Evolutionary conservation across 2,888 invertebrate genomes (phyloP).

Genomic region (Lampropteryx suffumata): DNA sequence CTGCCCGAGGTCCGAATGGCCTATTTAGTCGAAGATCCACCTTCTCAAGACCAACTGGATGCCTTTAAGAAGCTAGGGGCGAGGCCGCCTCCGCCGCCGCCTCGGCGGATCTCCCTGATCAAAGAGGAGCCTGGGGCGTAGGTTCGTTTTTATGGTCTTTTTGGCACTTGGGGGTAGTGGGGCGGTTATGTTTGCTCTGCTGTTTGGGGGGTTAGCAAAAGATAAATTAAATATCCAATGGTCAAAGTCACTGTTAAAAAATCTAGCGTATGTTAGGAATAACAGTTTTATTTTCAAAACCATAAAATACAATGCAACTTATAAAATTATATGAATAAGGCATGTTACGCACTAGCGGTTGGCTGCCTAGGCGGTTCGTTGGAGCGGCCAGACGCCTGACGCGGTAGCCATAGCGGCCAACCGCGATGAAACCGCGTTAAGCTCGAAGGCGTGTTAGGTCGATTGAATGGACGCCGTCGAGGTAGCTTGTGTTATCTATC

Average conservation of each 20-base stretch:
- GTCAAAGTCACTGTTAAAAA: no score
- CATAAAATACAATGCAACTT: no score
- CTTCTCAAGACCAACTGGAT: slow-evolving; percentile 13
- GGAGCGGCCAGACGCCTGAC: no score
- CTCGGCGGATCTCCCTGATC: slow-evolving; percentile 61
- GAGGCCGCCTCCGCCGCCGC: slow-evolving; percentile 69
- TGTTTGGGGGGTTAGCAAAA: not conserved
- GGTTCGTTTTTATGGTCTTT: slow-evolving; percentile 55
- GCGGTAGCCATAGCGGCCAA: no score
- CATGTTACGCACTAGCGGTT: no score
- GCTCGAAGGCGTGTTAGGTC: slow-evolving; percentile 7
- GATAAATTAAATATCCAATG: not conserved
- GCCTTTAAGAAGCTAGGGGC: slow-evolving; percentile 33
- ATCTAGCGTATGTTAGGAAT: no score
- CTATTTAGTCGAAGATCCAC: slow-evolving; percentile 50
- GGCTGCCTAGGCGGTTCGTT: no score
- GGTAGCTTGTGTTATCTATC: slow-evolving; percentile 18
- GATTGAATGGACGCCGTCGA: slow-evolving; percentile 16
- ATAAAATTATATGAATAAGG: no score
- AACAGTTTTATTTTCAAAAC: no score
- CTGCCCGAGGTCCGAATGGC: slow-evolving; percentile 70
- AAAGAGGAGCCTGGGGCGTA: slow-evolving; percentile 59
- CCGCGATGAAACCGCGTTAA: not conserved
- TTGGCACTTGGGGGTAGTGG: slow-evolving; percentile 27
- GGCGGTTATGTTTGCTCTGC: slow-evolving; percentile 16